Percentiles rank a stretch among this genome's conserved stretches.
Evolutionary conservation across 1,140 invertebrate genomes (phyloP).

Genomic region (Sitobion miscanthi): DNA sequence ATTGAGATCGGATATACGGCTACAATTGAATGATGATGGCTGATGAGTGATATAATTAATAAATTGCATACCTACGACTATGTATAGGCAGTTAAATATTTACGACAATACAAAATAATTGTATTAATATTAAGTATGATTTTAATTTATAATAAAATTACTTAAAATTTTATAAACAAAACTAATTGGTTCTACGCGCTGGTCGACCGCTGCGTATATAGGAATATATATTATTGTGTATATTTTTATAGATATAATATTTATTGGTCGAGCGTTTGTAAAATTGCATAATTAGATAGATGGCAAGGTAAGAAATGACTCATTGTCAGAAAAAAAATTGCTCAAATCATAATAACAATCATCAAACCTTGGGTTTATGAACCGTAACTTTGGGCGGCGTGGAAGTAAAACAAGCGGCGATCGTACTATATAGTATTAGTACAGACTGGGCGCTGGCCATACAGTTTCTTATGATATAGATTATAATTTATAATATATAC

Average conservation of each 20-base stretch:
- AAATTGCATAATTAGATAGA: slow-evolving; percentile 12
- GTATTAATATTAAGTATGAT: too few species aligned
- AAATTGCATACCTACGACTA: not conserved
- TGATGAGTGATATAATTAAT: not conserved
- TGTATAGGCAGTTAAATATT: not conserved
- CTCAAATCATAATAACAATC: not conserved
- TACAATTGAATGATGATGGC: not conserved
- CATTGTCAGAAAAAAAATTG: not conserved
- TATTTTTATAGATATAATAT: not conserved
- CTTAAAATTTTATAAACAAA: not conserved
- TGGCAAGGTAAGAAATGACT: not conserved
- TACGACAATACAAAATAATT: not conserved
- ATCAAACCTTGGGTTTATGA: slow-evolving; percentile 8
- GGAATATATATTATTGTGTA: not conserved
- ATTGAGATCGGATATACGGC: not conserved
- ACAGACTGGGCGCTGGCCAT: not conserved
- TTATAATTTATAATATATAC: not conserved
- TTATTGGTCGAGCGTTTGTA: not conserved
- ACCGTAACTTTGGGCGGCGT: not conserved
- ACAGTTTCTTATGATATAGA: not conserved
- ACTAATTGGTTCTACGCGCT: not conserved
- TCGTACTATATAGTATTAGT: not conserved
- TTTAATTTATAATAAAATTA: too few species aligned
- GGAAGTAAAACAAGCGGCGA: not conserved
- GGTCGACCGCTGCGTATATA: not conserved